Evolutionary conservation across 2,888 invertebrate species (phyloP).

Genomic region (Sinopyrophorus schimmeli): DNA sequence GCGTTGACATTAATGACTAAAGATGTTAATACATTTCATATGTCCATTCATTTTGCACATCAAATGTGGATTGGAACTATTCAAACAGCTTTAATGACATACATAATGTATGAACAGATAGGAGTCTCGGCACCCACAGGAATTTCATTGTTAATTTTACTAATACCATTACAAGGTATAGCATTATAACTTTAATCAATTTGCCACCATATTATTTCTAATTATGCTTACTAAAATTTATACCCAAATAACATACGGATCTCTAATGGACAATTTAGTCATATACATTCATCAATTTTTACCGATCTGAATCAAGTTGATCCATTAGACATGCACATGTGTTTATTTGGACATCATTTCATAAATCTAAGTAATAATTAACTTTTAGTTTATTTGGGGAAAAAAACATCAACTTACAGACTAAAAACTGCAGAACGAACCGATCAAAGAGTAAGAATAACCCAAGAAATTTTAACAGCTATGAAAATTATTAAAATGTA

Average conservation of each 20-base stretch:
- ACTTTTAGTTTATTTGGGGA: conserved; percentile 17
- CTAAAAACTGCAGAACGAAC: conserved; percentile 81
- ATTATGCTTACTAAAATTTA: too few species aligned
- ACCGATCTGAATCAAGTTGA: too few species aligned
- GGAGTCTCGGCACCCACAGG: conserved; percentile 58
- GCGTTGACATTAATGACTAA: conserved; percentile 65
- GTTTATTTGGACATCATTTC: too few species aligned
- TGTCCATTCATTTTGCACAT: conserved; percentile 75
- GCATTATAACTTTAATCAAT: too few species aligned
- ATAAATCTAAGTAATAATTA: too few species aligned
- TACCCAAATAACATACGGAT: too few species aligned
- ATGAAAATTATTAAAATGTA: conserved; percentile 91
- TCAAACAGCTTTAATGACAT: conserved; percentile 70
- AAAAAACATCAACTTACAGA: conserved; percentile 65
- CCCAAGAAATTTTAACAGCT: conserved; percentile 85
- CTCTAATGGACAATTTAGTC: too few species aligned
- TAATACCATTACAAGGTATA: conserved; percentile 50
- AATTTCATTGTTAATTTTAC: conserved; percentile 54
- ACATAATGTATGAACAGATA: conserved; percentile 64
- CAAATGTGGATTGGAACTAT: conserved; percentile 80
- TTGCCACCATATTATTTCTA: too few species aligned
- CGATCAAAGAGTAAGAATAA: conserved; percentile 85
- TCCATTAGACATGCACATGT: too few species aligned
- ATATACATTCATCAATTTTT: too few species aligned
- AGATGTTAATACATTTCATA: conserved; percentile 83